These are phyloP conservation scores for Cynocephalus volans DNA, from an alignment of 2,113 vertebrate genomes.

Conservation along the genomic window DNA sequence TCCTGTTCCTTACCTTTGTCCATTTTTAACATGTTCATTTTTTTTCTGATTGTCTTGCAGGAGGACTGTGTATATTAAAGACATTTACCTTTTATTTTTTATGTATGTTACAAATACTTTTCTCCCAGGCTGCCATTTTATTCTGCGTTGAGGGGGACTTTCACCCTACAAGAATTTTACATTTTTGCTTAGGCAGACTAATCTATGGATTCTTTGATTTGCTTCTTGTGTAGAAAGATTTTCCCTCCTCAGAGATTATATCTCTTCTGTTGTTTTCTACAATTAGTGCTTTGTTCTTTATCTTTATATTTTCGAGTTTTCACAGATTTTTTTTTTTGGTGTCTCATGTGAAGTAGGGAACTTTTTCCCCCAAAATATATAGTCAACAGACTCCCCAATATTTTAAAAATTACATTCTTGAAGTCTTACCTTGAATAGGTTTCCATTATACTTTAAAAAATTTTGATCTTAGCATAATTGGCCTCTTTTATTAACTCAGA, in stretches of 20 bases:
- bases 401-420: neutral
- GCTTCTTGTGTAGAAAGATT: neutral
- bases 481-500: neutral
- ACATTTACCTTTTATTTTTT: neutral
- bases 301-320: conserved; percentile 14
- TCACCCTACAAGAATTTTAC: neutral
- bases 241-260: neutral
- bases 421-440: neutral
- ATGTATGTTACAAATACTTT: neutral
- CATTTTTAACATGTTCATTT: neutral
- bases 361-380: neutral
- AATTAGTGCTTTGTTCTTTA: neutral
- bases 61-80: neutral
- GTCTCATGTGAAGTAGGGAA: neutral
- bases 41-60: conserved; percentile 7
- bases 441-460: neutral
- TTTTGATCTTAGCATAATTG: neutral
- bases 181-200: neutral
- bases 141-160: neutral
- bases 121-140: neutral
- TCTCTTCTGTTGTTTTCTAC: neutral
- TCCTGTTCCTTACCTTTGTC: conserved; percentile 20
- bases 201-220: conserved; percentile 26
- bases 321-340: conserved; percentile 1
- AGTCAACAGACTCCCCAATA: neutral